Base-by-base conservation (phyloP, 2,113 vertebrate species). In the Pluvianellus socialis region DNA sequence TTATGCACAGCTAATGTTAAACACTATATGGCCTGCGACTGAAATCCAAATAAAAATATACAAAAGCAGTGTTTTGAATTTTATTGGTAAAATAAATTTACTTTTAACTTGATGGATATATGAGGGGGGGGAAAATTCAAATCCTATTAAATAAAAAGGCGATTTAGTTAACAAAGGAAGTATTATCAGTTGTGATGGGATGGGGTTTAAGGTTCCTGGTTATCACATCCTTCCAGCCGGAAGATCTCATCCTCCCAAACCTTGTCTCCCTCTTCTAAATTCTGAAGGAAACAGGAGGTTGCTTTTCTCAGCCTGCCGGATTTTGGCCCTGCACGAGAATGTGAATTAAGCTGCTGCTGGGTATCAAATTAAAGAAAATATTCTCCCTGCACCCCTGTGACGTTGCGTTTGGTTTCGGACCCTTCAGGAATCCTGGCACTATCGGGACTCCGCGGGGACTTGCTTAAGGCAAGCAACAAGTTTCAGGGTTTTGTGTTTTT, bases 101-200 rank as follows among this genome's bases (percentile, higher is more conserved):
- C 82, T 72, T 92, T 67, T 80, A 87, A 90, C 47, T 58, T 70
- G 94, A 90, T 56, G 58, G 92, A 80, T 87, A 67, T 61, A 71
- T 24, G 58, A 68, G 23, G 33, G 33, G 66, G 47, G 3, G 4
- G 28, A 44, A 28, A 52, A 38, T 16, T 16, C 28, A 80, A 71
- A 87, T 35, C 77, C 53, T 38, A 11, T 79, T 38, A 38, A 56
- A 75, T 45, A 47, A 28, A 26, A 68, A 90, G 72, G 9, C 50
- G 81, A 96, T 92, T 94, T 86, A 30, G 82, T 81, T n/a, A 42
- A 49, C 65, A 22, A 28, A 90, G 61, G 56, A 59, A 73, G 40
- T 12, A 6, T 14, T 71, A 40, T 27, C 49, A 44, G 65, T 2
- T 22, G 49, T 0, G 10, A 52, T 27, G 74, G 63, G 79, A 66